Evolutionary conservation across 2,888 invertebrate genomes (phyloP), one percentile per base, ranked within the genome.

Genomic region (Thelaira solivaga): DNA sequence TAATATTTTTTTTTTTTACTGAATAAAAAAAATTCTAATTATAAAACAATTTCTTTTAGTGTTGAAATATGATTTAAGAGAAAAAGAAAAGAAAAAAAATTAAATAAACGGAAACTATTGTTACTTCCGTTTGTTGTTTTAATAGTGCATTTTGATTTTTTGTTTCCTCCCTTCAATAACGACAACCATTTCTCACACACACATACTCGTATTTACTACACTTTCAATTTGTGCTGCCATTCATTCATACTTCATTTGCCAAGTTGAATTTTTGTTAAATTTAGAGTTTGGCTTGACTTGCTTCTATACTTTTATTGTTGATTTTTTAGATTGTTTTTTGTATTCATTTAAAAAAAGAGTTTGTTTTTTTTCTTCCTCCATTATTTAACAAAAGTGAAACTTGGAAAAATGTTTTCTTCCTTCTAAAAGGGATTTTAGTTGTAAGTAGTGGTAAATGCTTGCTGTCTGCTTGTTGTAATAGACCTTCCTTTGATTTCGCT

Each of bases 81-180:
- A 5, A 45, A 31, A 10, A 39, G 29, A 53, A 53, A 18, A 45
- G 10, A 34, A 53, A 22, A 22, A 8, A 53, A 53, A 18, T 34
- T 8, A 34, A 53, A 22, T 16, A 8, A 77, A 62, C 57, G 77
- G 73, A 73, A 73, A 78, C 77, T 78, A 78, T 78, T 78, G 77
- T 73, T 69, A 73, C 68, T 64, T 78, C 73, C 77, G 77, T 73
- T 78, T 73, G 77, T 65, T 77, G 68, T 73, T 78, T 73, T n/a
- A n/a, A 64, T 78, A 69, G 49, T 43, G 41, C 59, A 67, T 67
- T 74, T 74, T 65, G 65, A 67, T 67, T 78, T 73, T 73, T 64
- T 55, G 64, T 78, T 77, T 68, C 67, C 72, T 62, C 53, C 57
- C 13, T 29, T 22, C 18, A 18, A n/a, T 7, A 20, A 34, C 39